Conservation (phyloP, 2,888 invertebrate genomes). For the Ecdyonurus torrentis region DNA sequence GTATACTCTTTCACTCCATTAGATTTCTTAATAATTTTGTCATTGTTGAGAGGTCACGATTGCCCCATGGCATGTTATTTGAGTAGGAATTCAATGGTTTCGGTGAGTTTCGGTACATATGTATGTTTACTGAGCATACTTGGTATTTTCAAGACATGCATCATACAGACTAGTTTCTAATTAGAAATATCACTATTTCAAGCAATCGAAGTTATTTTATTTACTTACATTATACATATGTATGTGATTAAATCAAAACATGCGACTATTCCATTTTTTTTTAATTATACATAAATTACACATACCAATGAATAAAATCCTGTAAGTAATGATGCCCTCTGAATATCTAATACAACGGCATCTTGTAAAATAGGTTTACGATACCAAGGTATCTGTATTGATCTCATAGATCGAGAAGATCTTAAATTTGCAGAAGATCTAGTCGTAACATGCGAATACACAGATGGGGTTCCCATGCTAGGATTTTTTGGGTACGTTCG, state of each 20-base stretch:
- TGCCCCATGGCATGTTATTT: no score
- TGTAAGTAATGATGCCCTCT: conserved; percentile 61
- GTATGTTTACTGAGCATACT: no score
- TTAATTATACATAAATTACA: no score
- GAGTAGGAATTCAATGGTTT: no score
- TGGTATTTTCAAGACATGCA: no score
- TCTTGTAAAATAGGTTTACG: conserved; percentile 68
- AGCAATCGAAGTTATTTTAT: not conserved
- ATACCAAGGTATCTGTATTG: conserved; percentile 71
- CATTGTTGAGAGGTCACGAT: no score
- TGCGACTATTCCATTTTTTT: not conserved
- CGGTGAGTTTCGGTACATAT: no score
- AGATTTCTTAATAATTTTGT: no score
- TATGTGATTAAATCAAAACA: conserved; percentile 4
- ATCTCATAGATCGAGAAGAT: conserved; percentile 62
- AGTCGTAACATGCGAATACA: conserved; percentile 70
- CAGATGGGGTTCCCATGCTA: conserved; percentile 72
- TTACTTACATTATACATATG: not conserved
- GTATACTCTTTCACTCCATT: no score
- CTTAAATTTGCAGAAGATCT: conserved; percentile 63
- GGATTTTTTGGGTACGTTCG: conserved; percentile 54
- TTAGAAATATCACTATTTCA: no score
- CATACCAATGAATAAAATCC: conserved; percentile 64
- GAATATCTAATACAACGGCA: conserved; percentile 66
- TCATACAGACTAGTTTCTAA: no score